Conservation (phyloP, 2,888 invertebrate genomes). For the Cataglyphis albicans region DNA sequence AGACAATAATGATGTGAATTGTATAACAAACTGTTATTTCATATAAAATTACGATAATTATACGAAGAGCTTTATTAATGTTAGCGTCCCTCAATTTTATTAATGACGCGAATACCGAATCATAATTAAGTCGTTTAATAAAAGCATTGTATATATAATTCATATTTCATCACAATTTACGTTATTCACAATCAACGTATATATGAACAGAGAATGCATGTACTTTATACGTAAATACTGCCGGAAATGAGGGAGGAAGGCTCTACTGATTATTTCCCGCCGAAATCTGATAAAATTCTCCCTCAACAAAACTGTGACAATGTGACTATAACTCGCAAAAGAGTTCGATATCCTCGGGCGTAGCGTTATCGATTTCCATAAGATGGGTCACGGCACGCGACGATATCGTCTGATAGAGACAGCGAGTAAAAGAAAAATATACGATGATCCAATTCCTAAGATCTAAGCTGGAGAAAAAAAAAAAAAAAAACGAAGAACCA, state of each 20-base stretch:
- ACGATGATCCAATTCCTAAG: constrained; percentile 64
- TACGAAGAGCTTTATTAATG: constrained; percentile 24
- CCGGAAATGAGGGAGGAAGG: constrained; percentile 38
- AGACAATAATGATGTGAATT: constrained; percentile 22
- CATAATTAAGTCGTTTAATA: constrained; percentile 27
- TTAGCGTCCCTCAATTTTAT: constrained; percentile 9
- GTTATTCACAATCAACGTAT: constrained; percentile 14
- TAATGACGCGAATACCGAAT: constrained; percentile 21
- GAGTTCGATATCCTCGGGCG: constrained; percentile 74
- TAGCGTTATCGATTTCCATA: constrained; percentile 74
- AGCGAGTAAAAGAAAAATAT: constrained; percentile 30
- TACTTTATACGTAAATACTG: constrained; percentile 11
- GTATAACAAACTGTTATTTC: constrained; percentile 32
- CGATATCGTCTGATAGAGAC: constrained; percentile 54
- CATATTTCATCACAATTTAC: neutral
- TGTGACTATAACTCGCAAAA: constrained; percentile 68
- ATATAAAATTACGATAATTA: constrained; percentile 30
- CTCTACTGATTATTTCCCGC: constrained; percentile 65
- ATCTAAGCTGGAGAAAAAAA: neutral
- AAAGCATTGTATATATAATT: constrained; percentile 17
- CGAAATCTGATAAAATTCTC: constrained; percentile 58
- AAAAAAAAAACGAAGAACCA: neutral
- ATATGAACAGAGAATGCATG: constrained; percentile 22
- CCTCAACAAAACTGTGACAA: constrained; percentile 58
- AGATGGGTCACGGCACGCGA: constrained; percentile 71